Base-by-base conservation (phyloP, 2,888 invertebrate species). In the Tricholauxania praeusta region DNA sequence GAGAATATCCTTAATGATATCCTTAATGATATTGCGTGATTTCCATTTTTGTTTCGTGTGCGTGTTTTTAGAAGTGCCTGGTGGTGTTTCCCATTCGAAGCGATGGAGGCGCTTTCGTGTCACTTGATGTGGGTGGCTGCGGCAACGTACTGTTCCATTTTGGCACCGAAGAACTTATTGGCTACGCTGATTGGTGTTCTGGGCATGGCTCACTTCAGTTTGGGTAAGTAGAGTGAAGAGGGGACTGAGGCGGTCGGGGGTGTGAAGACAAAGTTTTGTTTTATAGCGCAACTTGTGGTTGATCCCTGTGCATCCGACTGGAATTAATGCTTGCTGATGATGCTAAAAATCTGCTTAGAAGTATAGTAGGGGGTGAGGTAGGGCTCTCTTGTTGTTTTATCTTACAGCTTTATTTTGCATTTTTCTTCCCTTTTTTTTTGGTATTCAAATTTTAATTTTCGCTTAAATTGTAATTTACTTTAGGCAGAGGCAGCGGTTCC, bases 101-200 rank as follows among this genome's bases (percentile, higher is more conserved):
- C 94, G 0, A 91, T 95, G 91, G 95, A 95, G 87, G 93, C 95
- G 0, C 87, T 95, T 17, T 94, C 95, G 0, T 94, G 94, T 32
- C 95, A 95, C 82, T 88, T 96, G 78, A 94, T 96, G 94, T 96
- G 95, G 93, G 95, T 96, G 17, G 94, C 96, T 52, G 95, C 95
- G 1, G 94, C 96, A 8, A 95, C 95, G 0, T 96, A 96, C 85
- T 95, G 95, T 81, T 93, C 94, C 15, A 90, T 94, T 85, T 87
- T 96, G 79, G 94, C 96, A 1, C 96, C 96, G 0, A 93, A 93
- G 84, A 94, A 92, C 81, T 88, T 96, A 78, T 88, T 96, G 72
- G 96, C 96, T 7, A 96, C 96, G 0, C 89, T 96, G 70, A 95
- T 96, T 82, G 96, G 96, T 19, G 92, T 96, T 0, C 89, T 96